A percentile compares a stretch with the other conserved stretches of the same genome.
These are phyloP conservation scores for Haemorhous mexicanus DNA, from an alignment of 2,113 vertebrate species.

Conservation along the genomic window DNA sequence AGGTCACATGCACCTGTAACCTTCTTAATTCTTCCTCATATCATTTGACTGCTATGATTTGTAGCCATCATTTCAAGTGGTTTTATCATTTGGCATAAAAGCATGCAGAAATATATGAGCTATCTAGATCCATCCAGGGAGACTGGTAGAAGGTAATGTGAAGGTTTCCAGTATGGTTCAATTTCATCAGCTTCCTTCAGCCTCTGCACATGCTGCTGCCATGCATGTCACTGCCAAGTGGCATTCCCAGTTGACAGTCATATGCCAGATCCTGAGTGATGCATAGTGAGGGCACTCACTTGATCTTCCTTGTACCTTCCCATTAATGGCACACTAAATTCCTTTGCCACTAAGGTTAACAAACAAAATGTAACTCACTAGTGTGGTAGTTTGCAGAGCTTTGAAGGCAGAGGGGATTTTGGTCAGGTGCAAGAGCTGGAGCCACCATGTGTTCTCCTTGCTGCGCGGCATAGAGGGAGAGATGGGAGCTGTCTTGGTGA, in stretches of 20 bases:
- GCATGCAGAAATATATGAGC: not conserved
- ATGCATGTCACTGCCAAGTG: not conserved
- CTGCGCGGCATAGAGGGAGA: fast-evolving
- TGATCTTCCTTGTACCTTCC: not conserved
- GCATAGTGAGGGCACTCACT: not conserved
- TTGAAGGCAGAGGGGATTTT: not conserved
- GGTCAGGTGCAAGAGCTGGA: not conserved
- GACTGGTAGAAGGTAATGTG: not conserved
- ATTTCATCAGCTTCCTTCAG: not conserved
- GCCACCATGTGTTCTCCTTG: fast-evolving
- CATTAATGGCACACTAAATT: not conserved
- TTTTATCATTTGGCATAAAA: not conserved
- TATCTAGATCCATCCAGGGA: not conserved
- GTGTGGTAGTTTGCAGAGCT: not conserved
- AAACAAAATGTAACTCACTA: not conserved
- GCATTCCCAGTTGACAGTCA: not conserved
- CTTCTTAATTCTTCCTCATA: not conserved
- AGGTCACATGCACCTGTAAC: not conserved
- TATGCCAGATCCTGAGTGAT: not conserved
- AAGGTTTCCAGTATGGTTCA: not conserved
- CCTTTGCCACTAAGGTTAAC: not conserved
- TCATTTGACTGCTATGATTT: not conserved
- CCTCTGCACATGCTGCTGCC: not conserved
- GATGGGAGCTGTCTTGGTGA: not conserved
- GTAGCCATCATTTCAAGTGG: not conserved